phyloP scores from a whole-genome alignment of 2,888 invertebrate genomes.

The Ophion ventricosus region DNA sequence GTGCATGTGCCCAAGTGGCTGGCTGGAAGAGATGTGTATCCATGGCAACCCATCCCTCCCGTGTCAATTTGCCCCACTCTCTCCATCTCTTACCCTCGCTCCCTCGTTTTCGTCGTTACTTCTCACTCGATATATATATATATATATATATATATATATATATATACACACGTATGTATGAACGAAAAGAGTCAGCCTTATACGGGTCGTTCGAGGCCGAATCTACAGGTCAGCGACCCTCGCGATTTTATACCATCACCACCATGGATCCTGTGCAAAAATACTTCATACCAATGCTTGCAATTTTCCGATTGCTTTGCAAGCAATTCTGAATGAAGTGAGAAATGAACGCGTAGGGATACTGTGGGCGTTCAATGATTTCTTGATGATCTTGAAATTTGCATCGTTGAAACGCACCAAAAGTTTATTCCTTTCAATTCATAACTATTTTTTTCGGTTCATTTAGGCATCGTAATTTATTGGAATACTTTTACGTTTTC shows the following conservation, averaged over 20 bases:
- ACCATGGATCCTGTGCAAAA: too few species aligned
- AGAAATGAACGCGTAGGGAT: too few species aligned
- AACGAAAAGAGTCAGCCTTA: constrained; percentile 21
- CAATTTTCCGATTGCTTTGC: too few species aligned
- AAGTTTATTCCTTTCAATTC: too few species aligned
- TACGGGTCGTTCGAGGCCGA: constrained; percentile 16
- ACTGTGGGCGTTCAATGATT: too few species aligned
- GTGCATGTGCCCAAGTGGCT: constrained; percentile 67
- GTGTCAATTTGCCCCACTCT: constrained; percentile 67
- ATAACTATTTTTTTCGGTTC: too few species aligned
- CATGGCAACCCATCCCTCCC: constrained; percentile 80
- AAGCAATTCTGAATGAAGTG: too few species aligned
- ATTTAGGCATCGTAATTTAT: too few species aligned
- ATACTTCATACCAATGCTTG: too few species aligned
- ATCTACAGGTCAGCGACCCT: constrained; percentile 25
- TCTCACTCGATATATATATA: constrained; percentile 55
- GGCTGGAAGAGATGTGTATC: constrained; percentile 78
- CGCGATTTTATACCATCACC: background rate
- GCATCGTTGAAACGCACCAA: too few species aligned
- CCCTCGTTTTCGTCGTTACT: constrained; percentile 60
- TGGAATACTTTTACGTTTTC: too few species aligned
- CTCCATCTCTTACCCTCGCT: constrained; percentile 39
- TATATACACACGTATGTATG: background rate
- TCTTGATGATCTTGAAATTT: too few species aligned
- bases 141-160: constrained; percentile 10